Base-by-base conservation (phyloP, 1,140 invertebrate species). In the Atta cephalotes region DNA sequence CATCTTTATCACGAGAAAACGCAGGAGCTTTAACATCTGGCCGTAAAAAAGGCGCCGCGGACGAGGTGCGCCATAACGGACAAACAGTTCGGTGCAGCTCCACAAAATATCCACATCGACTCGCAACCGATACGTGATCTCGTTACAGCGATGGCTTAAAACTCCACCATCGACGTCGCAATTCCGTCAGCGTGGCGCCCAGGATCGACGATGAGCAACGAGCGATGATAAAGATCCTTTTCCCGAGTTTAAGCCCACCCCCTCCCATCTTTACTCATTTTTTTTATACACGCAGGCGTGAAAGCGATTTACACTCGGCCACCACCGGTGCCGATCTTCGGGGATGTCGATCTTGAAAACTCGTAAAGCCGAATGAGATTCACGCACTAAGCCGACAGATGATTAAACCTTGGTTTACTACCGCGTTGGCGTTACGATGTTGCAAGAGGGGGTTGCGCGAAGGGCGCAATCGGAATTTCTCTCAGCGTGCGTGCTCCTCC, bases 301-400 rank as follows among this genome's bases (percentile, higher is more conserved):
- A 85, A 90, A 90, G 60, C 58, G 35, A 66, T 89, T 85, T 87
- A 45, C 63, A 66, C 65, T 84, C 85, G 78, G 31, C 71, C 63
- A 72, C 51, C 63, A 70, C 16, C 63, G 53, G 70, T 76, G 39
- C 49, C 78, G 60, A 87, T 84, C 66, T 74, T 66, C 31, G 25
- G 79, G 56, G 84, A 79, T 85, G 88, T 91, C 92, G 90, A 94
- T 94, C 93, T 95, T 92, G 93, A 93, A 94, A 94, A 93, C 92
- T 95, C 95, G 94, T 95, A 95, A 95, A 95, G 91, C 91, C 92
- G 95, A 95, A 95, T 95, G 94, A 95, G 94, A 95, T 92, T 93
- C 93, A 92, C 91, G 92, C 90, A 89, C 91, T 94, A 93, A 94
- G 94, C 93, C 94, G 76, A 82, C 89, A 53, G 89, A 91, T 93